Evolutionary conservation across 2,888 invertebrate species (phyloP).

Genomic region (Hirtodrosophila trivittata): DNA sequence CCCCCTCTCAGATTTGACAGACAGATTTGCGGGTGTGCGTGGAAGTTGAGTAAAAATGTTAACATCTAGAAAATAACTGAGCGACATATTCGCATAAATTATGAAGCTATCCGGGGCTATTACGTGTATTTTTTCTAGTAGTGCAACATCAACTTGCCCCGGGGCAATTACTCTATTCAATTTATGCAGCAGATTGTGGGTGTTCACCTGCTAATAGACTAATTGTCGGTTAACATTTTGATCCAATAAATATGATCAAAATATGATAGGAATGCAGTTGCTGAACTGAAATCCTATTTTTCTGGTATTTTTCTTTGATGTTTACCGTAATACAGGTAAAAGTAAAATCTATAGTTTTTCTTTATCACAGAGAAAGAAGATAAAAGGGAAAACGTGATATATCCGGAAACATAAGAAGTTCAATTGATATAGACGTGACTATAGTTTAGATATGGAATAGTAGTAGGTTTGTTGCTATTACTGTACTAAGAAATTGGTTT

Average conservation of each 20-base stretch:
- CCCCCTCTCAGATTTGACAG: conserved; percentile 23
- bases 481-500: no score
- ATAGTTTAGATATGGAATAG: no score
- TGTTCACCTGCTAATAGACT: conserved; percentile 56
- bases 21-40: conserved; percentile 38
- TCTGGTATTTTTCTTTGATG: conserved; percentile 8
- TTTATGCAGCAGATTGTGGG: conserved; percentile 57
- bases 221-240: conserved; percentile 19
- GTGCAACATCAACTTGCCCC: conserved; percentile 18
- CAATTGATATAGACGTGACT: no score
- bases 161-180: conserved; percentile 46
- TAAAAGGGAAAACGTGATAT: no score
- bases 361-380: no score
- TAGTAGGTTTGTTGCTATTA: no score
- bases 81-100: conserved; percentile 69
- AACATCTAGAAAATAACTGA: conserved; percentile 40
- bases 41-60: conserved; percentile 34
- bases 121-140: conserved; percentile 7
- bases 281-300: neutral
- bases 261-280: conserved; percentile 27
- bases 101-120: conserved; percentile 34
- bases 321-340: conserved; percentile 24
- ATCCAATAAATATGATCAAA: conserved; percentile 38
- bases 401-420: no score
- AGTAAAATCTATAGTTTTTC: no score